These are phyloP conservation scores for Cotesia glomerata DNA, from an alignment of 1,140 invertebrate species.

Conservation along the genomic window DNA sequence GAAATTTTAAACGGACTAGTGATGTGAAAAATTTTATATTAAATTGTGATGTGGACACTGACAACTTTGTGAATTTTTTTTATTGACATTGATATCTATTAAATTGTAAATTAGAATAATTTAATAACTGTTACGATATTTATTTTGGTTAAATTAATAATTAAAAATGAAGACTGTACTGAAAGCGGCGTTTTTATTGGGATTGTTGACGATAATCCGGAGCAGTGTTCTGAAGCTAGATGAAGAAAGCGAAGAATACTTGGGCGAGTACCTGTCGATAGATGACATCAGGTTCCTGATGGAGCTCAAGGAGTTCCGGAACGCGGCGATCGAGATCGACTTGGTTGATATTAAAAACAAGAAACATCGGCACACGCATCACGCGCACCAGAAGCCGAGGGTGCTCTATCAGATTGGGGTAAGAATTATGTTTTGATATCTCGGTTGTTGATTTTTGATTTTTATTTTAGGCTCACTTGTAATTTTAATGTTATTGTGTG, in stretches of 20 bases:
- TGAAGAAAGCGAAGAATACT: constrained; percentile 46
- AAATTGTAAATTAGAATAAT: too few species aligned
- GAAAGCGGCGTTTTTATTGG: background rate
- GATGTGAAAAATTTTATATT: too few species aligned
- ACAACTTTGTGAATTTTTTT: too few species aligned
- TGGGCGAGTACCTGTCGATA: constrained; percentile 48
- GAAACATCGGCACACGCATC: constrained; percentile 25
- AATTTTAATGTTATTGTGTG: background rate
- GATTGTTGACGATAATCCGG: background rate
- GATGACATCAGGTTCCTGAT: constrained; percentile 49
- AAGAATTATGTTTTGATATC: constrained; percentile 39
- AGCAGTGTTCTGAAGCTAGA: constrained; percentile 42
- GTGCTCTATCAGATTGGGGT: constrained; percentile 57
- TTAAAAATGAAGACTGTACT: too few species aligned
- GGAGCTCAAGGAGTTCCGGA: constrained; percentile 48
- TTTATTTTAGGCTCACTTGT: background rate
- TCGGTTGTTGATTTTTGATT: too few species aligned
- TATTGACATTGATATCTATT: too few species aligned
- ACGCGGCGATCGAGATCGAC: constrained; percentile 54
- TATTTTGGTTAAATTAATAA: too few species aligned
- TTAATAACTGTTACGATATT: too few species aligned
- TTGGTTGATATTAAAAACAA: constrained; percentile 46
- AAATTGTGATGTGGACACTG: too few species aligned
- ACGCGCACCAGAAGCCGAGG: constrained; percentile 44
- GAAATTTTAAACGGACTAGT: too few species aligned